Conservation (phyloP, 2,113 vertebrate genomes). For the Lontra canadensis region DNA sequence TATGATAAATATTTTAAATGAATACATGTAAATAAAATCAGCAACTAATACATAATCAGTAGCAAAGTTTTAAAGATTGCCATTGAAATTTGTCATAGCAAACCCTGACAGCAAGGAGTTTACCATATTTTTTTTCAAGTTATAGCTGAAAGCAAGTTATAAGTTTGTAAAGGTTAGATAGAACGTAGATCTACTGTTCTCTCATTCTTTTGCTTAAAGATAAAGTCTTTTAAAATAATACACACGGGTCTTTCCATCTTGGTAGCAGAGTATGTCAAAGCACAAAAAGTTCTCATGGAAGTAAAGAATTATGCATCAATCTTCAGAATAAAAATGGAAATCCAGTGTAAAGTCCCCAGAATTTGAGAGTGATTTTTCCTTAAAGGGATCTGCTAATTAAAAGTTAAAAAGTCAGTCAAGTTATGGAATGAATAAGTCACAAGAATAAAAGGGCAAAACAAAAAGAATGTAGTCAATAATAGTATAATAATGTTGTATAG, state of each 20-base stretch:
- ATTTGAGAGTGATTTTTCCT: background rate
- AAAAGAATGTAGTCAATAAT: background rate
- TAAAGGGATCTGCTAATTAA: background rate
- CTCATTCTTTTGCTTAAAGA: background rate
- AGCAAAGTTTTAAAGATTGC: background rate
- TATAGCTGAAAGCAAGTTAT: background rate
- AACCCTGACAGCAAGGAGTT: background rate
- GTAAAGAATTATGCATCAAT: background rate
- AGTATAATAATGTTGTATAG: background rate
- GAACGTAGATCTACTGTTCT: background rate
- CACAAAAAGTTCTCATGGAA: background rate
- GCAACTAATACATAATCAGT: background rate
- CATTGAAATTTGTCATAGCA: background rate
- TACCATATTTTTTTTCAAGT: background rate
- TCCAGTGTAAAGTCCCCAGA: background rate
- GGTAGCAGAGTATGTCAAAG: background rate
- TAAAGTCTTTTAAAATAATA: background rate
- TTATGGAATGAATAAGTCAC: background rate
- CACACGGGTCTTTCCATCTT: background rate
- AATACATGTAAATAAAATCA: background rate
- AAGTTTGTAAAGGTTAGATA: background rate
- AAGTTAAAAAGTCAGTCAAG: background rate
- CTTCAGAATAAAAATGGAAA: background rate
- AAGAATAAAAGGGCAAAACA: background rate
- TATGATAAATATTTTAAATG: background rate